phyloP scores from a whole-genome alignment of 2,888 invertebrate species.

The Agrotis ipsilon region DNA sequence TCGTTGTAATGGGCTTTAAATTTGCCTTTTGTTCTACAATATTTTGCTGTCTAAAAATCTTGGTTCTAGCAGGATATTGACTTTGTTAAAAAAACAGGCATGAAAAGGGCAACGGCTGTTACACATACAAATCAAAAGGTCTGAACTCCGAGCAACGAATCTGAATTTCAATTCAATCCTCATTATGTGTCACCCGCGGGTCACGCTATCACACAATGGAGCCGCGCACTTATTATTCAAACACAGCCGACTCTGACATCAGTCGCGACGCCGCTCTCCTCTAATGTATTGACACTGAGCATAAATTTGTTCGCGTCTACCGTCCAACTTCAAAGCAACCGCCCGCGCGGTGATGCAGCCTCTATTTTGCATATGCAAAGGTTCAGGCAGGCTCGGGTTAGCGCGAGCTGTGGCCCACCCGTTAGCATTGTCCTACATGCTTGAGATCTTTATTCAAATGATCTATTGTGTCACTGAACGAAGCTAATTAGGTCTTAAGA shows the following conservation, averaged over 20 bases:
- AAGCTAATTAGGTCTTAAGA: slow-evolving; percentile 66
- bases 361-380: slow-evolving; percentile 78
- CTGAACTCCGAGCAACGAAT: slow-evolving; percentile 2
- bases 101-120: neutral
- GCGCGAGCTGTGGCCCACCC: slow-evolving; percentile 70
- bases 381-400: slow-evolving; percentile 52
- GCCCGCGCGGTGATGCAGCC: slow-evolving; percentile 59
- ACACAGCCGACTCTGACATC: slow-evolving; percentile 79
- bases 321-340: slow-evolving; percentile 73
- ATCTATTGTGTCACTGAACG: slow-evolving; percentile 67
- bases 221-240: slow-evolving; percentile 73
- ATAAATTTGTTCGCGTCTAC: slow-evolving; percentile 81
- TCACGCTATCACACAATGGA: slow-evolving; percentile 62
- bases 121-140: neutral
- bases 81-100: neutral
- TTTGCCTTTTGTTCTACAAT: slow-evolving; percentile 1
- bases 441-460: slow-evolving; percentile 73
- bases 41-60: neutral
- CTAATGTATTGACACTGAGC: slow-evolving; percentile 84
- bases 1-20: neutral
- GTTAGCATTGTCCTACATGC: slow-evolving; percentile 69
- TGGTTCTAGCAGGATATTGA: neutral
- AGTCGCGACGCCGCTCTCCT: slow-evolving; percentile 74
- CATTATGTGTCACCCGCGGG: slow-evolving; percentile 15
- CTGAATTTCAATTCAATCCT: slow-evolving; percentile 9